phyloP scores from a whole-genome alignment of 2,797 vertebrate genomes.

The Orestias chungarensis region DNA sequence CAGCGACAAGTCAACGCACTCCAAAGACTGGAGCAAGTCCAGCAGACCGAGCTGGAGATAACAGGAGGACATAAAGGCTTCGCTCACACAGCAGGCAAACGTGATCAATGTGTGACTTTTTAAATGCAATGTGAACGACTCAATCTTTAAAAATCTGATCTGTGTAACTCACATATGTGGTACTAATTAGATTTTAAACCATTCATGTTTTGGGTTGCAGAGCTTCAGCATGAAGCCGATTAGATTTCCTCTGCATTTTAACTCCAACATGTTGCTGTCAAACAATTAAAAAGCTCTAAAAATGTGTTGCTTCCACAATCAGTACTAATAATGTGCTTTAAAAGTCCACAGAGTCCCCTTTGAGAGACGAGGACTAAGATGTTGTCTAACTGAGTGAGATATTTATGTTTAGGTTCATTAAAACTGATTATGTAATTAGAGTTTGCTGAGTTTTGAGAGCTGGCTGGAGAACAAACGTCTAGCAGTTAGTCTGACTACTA shows the following conservation, averaged over 20 bases:
- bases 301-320: not conserved
- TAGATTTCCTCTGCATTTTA: not conserved
- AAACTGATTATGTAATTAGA: not conserved
- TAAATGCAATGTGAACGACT: no score
- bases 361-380: not conserved
- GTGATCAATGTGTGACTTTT: no score
- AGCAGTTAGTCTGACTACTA: not conserved
- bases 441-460: not conserved
- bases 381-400: not conserved
- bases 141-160: no score
- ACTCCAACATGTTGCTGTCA: not conserved
- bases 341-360: not conserved
- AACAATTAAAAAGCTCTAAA: not conserved
- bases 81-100: no score
- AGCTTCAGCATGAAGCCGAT: constrained; percentile 1
- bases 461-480: not conserved
- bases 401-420: not conserved
- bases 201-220: no score
- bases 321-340: not conserved
- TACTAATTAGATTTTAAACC: no score
- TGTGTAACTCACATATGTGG: no score
- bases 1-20: constrained; percentile 74
- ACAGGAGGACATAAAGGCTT: constrained; percentile 14
- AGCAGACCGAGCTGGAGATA: constrained; percentile 81
- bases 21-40: constrained; percentile 75